These are phyloP conservation scores for Ectemnius continuus DNA, from an alignment of 2,888 invertebrate genomes.

Conservation along the genomic window DNA sequence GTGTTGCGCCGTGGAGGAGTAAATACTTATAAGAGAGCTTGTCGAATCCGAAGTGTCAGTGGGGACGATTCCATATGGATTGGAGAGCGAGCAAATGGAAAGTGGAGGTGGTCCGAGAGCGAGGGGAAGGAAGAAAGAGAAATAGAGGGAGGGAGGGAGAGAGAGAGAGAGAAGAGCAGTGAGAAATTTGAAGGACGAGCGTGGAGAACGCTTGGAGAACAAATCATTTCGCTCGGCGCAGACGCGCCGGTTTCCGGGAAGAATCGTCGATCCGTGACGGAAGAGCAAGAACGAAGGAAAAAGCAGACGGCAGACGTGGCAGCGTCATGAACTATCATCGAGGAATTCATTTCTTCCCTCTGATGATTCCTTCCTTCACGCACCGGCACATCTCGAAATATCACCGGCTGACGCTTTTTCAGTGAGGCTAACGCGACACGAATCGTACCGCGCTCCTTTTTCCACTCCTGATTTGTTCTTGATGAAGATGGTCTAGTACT, in stretches of 20 bases:
- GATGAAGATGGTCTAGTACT: background rate
- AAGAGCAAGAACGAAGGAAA: conserved; percentile 54
- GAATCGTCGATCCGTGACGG: conserved; percentile 66
- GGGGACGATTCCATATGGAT: conserved; percentile 26
- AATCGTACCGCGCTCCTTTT: background rate
- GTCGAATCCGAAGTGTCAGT: conserved; percentile 25
- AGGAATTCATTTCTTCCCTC: conserved; percentile 50
- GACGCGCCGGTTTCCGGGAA: conserved; percentile 67
- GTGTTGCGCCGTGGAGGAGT: background rate
- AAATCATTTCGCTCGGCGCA: conserved; percentile 55
- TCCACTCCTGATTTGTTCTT: background rate
- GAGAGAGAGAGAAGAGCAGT: conserved; percentile 30
- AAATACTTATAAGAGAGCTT: conserved; percentile 13
- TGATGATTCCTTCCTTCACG: conserved; percentile 22
- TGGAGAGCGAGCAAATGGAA: conserved; percentile 43
- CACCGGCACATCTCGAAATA: background rate
- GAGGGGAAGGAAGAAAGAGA: conserved; percentile 21
- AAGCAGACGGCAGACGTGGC: conserved; percentile 35
- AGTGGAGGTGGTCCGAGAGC: conserved; percentile 32
- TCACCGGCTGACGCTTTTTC: background rate
- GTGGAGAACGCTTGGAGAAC: conserved; percentile 57
- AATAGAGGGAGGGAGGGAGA: conserved; percentile 21
- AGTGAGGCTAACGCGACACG: background rate
- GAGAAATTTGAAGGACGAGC: conserved; percentile 54
- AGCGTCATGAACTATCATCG: conserved; percentile 43